Conservation (phyloP, 2,113 vertebrate species). For the Tonatia bakeri region DNA sequence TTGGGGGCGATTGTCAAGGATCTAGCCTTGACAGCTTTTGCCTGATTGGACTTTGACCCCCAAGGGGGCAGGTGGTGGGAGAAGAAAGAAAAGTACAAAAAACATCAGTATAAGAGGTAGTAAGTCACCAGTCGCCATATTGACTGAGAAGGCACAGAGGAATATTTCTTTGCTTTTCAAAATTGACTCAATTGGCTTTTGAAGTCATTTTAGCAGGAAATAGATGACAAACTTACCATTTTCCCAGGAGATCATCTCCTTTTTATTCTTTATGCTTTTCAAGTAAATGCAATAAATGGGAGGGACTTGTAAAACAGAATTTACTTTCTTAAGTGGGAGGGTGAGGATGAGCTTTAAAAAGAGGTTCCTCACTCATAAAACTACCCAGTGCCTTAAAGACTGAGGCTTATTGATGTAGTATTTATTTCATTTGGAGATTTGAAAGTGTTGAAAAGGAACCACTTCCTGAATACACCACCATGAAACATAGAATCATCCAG, state of each 20-base stretch:
- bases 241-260: slow-evolving; percentile 12
- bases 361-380: not conserved
- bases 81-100: slow-evolving; percentile 16
- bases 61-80: not conserved
- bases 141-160: slow-evolving; percentile 35
- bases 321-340: slow-evolving; percentile 10
- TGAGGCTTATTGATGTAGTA: not conserved
- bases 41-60: not conserved
- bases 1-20: not conserved
- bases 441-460: not conserved
- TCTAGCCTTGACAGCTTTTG: not conserved
- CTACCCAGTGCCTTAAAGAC: not conserved
- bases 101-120: not conserved
- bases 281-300: not conserved
- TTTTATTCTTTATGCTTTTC: slow-evolving; percentile 25
- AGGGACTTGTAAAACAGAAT: not conserved
- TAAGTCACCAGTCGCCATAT: slow-evolving; percentile 12
- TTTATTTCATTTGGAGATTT: slow-evolving; percentile 1
- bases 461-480: not conserved
- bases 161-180: slow-evolving; percentile 49
- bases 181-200: slow-evolving; percentile 58
- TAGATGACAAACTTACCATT: slow-evolving; percentile 34
- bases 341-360: slow-evolving; percentile 17
- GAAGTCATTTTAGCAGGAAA: slow-evolving; percentile 51
- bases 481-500: not conserved